Conservation (phyloP, 1,140 invertebrate species). For the Drosophila pandora region DNA sequence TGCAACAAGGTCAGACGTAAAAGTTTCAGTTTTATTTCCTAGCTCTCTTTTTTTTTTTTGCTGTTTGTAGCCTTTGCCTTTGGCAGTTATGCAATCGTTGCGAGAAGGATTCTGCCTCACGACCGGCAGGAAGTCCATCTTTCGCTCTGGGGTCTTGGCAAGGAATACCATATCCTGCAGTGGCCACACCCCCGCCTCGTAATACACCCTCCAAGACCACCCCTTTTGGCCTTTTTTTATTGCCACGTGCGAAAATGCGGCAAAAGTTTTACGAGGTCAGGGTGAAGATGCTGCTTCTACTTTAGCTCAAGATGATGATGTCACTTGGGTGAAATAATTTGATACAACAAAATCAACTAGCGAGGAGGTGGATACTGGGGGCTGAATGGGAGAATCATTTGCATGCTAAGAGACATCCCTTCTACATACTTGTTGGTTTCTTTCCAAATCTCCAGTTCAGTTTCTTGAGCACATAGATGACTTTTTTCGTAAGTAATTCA, state of each 20-base stretch:
- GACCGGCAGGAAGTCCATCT: slow-evolving; percentile 31
- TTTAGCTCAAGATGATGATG: slow-evolving; percentile 48
- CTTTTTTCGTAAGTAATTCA: neutral
- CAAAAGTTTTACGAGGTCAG: slow-evolving; percentile 70
- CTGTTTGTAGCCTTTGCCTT: slow-evolving; percentile 6
- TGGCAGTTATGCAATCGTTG: slow-evolving; percentile 54
- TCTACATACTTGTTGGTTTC: too few relatives aligned
- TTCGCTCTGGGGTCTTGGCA: slow-evolving; percentile 32
- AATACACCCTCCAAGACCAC: neutral
- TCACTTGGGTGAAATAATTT: slow-evolving; percentile 60
- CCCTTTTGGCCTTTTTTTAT: slow-evolving; percentile 46
- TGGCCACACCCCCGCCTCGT: slow-evolving; percentile 18
- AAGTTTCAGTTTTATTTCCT: slow-evolving; percentile 46
- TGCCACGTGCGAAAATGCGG: slow-evolving; percentile 64
- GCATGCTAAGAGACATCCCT: slow-evolving; percentile 16
- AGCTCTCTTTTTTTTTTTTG: slow-evolving; percentile 12
- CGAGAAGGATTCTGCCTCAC: slow-evolving; percentile 24
- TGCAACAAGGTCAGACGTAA: slow-evolving; percentile 64
- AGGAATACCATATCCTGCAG: slow-evolving; percentile 44
- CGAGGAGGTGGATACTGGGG: too few relatives aligned
- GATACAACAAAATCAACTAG: slow-evolving; percentile 37
- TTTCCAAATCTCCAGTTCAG: neutral
- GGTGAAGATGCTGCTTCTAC: slow-evolving; percentile 53
- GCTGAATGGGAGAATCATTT: slow-evolving; percentile 21
- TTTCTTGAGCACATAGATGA: neutral